Evolutionary conservation across 1,140 invertebrate genomes (phyloP), one percentile per base, ranked within the genome.

Genomic region (Sinonovacula constricta): DNA sequence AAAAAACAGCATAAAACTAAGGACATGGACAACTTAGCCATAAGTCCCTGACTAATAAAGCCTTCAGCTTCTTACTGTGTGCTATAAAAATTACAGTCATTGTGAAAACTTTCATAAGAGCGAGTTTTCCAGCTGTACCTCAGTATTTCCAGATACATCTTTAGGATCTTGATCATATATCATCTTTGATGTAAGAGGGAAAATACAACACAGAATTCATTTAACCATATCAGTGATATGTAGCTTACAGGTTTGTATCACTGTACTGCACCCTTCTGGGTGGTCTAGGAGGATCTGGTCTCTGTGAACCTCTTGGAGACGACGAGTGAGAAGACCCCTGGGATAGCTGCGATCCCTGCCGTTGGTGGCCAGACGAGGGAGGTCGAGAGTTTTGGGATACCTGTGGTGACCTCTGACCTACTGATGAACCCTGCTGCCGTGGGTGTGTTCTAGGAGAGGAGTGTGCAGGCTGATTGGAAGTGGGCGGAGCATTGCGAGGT

Each of bases 221-320:
- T n/a, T n/a, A n/a, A n/a, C n/a, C n/a, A n/a, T n/a, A n/a, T n/a
- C n/a, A n/a, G n/a, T n/a, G n/a, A n/a, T 10, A 45, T 45, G 39
- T 45, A 45, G 33, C 72, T 66, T 76, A 76, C 72, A 76, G 22
- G 26, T 76, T 59, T 30, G 66, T 49, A 22, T 76, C 72, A 59
- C 60, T 66, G 34, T 76, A 76, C 39, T 76, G 72, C 31, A 76
- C 72, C 45, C 70, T 63, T 15, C 72, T 76, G 18, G 54, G 39
- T 45, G 7, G 39, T 18, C 18, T 45, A 18, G 7, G 7, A 18
- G 39, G 39, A 10, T 45, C 18, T 10, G 7, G 7, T 45, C 18
- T 45, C 18, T 45, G 39, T 45, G 7, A 18, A 45, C 7, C 7
- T 7, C 39, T 45, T 18, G 7, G 39, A 45, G 39, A 45, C 7